Evolutionary conservation across 2,888 invertebrate species (phyloP), one percentile per base, ranked within the genome.

Genomic region (Deilephila porcellus): DNA sequence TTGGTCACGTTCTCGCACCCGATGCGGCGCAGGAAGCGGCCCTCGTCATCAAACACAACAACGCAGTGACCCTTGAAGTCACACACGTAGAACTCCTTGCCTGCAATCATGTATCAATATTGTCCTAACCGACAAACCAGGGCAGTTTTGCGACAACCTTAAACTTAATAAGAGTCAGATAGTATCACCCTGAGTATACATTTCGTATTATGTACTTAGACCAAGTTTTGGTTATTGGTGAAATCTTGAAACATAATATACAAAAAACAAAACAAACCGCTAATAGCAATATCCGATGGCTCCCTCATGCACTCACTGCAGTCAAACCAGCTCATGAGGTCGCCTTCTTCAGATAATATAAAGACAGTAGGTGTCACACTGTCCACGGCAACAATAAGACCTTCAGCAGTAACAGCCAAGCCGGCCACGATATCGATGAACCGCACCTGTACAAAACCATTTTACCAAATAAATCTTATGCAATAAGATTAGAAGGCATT

Each of bases 31-130:
- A 98, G 94, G 93, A 98, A 99, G 78, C 96, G 96, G 74, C 99
- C 99, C 79, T 98, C 97, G 89, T 98, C 98, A 88, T 97, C 98
- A 91, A 99, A 99, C 70, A 99, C 99, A 37, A 99, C 99, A 73
- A 99, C 99, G 92, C 99, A 99, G 94, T 99, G 99, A 72, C 99
- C 99, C 93, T 99, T 99, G 92, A 99, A 99, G 93, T 99, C 99
- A 92, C 99, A 99, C 76, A 99, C 98, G 93, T 98, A 99, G 91
- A 98, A 98, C 91, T 98, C 98, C 88, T 97, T 97, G 85, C 98
- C 98, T 98, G 91, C 34, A 88, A 88, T 63, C 37, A 52, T 17
- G 11, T 17, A 32, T 19, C 4, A 4, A 7, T 62, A 56, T 56
- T 56, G 19, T n/a, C 56, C 56, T n/a, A 45, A 45, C 14, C 11